A percentile compares a stretch with the other conserved stretches of the same genome.
These are phyloP conservation scores for Vespertilio murinus DNA, from an alignment of 2,797 vertebrate genomes.

Conservation along the genomic window DNA sequence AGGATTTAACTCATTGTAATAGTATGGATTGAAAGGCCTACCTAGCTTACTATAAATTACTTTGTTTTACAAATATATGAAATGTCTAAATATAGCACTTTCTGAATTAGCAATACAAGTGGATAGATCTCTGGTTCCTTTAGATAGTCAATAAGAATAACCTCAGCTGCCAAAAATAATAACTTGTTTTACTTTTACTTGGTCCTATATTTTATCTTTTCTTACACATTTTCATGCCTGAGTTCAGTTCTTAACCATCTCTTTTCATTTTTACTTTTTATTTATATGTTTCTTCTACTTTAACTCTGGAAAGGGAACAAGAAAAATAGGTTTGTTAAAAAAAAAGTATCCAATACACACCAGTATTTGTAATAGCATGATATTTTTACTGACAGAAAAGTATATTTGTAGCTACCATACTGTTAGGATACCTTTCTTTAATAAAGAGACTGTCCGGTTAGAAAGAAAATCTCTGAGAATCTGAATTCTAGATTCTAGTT, in stretches of 20 bases:
- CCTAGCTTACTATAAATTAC: constrained; percentile 10
- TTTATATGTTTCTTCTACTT: neutral
- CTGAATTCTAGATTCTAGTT: neutral
- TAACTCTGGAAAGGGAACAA: neutral
- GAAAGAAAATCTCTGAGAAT: neutral
- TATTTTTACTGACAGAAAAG: neutral
- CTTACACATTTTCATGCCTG: neutral
- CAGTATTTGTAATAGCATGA: neutral
- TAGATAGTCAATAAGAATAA: neutral
- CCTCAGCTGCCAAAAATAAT: neutral
- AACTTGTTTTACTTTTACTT: neutral
- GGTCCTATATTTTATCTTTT: neutral
- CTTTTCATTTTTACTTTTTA: neutral
- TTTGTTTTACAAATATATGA: constrained; percentile 31
- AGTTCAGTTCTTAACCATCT: neutral
- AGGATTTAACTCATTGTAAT: constrained; percentile 53
- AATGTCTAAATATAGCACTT: constrained; percentile 26
- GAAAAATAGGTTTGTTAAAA: neutral
- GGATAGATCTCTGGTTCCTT: neutral
- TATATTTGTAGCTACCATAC: neutral
- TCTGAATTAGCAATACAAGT: constrained; percentile 45
- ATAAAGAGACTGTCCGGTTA: neutral
- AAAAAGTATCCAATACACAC: neutral
- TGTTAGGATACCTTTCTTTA: neutral
- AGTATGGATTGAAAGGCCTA: neutral